These are phyloP conservation scores for Paralichthys olivaceus DNA, from an alignment of 2,113 vertebrate species.

Conservation along the genomic window DNA sequence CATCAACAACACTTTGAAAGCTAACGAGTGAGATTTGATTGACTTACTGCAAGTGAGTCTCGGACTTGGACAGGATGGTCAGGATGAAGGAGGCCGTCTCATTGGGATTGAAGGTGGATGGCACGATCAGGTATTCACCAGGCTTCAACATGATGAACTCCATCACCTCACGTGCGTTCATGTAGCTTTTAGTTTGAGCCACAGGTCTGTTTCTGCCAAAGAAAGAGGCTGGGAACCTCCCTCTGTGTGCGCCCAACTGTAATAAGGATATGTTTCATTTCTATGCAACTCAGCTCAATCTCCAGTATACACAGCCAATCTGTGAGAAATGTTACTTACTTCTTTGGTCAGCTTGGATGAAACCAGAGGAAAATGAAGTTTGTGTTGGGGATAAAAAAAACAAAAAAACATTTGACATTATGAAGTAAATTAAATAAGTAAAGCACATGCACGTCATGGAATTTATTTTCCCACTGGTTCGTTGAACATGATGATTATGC, in stretches of 20 bases:
- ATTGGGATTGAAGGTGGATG: conserved; percentile 62
- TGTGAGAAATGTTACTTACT: conserved; percentile 63
- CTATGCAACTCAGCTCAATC: not conserved
- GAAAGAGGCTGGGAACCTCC: conserved; percentile 73
- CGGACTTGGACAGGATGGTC: conserved; percentile 65
- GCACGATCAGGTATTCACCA: conserved; percentile 79
- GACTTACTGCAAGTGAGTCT: conserved; percentile 63
- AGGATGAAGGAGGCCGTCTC: conserved; percentile 73
- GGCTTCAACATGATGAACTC: conserved; percentile 61
- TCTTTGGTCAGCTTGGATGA: conserved; percentile 63
- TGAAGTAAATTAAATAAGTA: not conserved
- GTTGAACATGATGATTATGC: not conserved
- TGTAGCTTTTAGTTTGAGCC: conserved; percentile 32
- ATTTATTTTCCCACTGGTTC: not conserved
- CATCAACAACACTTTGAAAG: not conserved
- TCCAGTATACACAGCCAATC: not conserved
- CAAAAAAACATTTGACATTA: not conserved
- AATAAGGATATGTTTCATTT: not conserved
- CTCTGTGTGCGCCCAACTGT: conserved; percentile 42
- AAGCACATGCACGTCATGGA: not conserved
- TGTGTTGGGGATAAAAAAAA: not conserved
- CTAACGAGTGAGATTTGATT: not conserved
- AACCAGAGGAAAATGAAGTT: conserved; percentile 4
- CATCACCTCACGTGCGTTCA: conserved; percentile 71
- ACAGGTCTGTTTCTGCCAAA: conserved; percentile 42